These are phyloP conservation scores for Coluber constrictor DNA, from an alignment of 2,797 vertebrate genomes.

Conservation along the genomic window DNA sequence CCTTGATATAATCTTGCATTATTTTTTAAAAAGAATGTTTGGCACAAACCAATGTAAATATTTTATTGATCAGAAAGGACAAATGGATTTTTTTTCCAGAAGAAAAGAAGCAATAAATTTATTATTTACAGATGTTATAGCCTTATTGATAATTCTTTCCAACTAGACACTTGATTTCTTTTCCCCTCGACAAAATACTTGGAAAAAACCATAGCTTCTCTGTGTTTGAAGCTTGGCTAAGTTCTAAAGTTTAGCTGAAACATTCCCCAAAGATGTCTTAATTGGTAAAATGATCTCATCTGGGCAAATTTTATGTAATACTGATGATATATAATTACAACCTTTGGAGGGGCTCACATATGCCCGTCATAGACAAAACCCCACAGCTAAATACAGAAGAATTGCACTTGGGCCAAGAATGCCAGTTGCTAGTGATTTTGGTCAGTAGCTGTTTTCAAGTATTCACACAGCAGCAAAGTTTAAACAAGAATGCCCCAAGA, in stretches of 20 bases:
- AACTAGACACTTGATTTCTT: background rate
- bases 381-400: background rate
- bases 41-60: background rate
- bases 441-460: conserved; percentile 16
- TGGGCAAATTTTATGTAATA: conserved; percentile 10
- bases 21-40: background rate
- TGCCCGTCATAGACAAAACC: background rate
- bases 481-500: conserved; percentile 26
- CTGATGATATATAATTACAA: conserved; percentile 21
- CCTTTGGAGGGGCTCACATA: background rate
- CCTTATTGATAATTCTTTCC: background rate
- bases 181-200: background rate
- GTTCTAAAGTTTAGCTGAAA: background rate
- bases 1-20: background rate
- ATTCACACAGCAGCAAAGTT: background rate
- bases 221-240: background rate
- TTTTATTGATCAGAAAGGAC: background rate
- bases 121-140: background rate
- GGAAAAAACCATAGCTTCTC: background rate
- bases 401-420: background rate
- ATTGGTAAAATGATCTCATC: conserved; percentile 26
- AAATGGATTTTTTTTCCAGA: background rate
- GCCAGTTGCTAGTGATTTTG: conserved; percentile 29
- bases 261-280: conserved; percentile 10
- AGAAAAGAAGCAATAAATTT: background rate